Conservation (phyloP, 2,888 invertebrate species). For the Alitta virens region DNA sequence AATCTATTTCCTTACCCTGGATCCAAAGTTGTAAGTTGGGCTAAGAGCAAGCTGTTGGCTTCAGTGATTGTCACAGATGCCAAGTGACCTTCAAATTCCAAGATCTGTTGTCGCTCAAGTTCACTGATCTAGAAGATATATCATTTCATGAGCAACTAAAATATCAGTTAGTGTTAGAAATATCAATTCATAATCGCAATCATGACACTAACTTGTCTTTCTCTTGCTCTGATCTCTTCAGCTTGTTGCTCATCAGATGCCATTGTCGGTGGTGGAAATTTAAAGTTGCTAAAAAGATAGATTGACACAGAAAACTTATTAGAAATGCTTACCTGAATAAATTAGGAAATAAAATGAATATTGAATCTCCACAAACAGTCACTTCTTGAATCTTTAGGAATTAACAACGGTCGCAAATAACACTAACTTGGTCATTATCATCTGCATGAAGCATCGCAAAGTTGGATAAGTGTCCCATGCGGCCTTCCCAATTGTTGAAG, state of each 20-base stretch:
- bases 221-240: constrained; percentile 46
- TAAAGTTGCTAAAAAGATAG: constrained; percentile 63
- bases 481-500: constrained; percentile 77
- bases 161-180: no score
- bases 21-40: constrained; percentile 82
- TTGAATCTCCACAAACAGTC: no score
- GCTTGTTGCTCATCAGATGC: constrained; percentile 53
- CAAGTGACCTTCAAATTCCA: constrained; percentile 87
- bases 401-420: constrained; percentile 5
- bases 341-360: no score
- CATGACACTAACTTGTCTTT: constrained; percentile 52
- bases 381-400: neutral
- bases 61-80: constrained; percentile 84
- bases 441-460: constrained; percentile 86
- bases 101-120: constrained; percentile 74
- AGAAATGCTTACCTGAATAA: no score
- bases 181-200: no score
- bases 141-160: no score
- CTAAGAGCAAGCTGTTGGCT: constrained; percentile 78
- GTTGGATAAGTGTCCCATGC: constrained; percentile 91
- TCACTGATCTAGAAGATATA: constrained; percentile 67
- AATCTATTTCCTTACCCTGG: constrained; percentile 67
- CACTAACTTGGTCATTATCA: constrained; percentile 87
- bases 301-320: no score
- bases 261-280: constrained; percentile 71